These are phyloP conservation scores for Trachelus iudaicus DNA, from an alignment of 2,888 invertebrate species.

Conservation along the genomic window DNA sequence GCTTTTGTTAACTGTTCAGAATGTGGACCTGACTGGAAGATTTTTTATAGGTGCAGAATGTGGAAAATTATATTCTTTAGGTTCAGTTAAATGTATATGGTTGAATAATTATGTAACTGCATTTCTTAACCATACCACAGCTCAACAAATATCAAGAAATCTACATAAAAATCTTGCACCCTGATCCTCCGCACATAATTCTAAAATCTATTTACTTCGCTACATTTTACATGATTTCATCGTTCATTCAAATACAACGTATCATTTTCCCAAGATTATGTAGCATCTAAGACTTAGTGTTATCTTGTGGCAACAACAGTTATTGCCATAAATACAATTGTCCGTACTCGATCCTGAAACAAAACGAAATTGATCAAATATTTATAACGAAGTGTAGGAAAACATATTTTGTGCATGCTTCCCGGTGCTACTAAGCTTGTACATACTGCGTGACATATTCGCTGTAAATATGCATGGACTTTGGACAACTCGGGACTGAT, in stretches of 20 bases:
- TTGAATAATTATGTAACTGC: neutral
- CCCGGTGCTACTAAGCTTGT: constrained; percentile 32
- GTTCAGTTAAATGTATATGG: neutral
- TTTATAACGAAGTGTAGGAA: neutral
- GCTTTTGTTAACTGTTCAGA: constrained; percentile 39
- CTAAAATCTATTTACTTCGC: neutral
- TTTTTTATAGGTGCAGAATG: constrained; percentile 5
- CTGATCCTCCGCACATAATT: neutral
- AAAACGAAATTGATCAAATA: neutral
- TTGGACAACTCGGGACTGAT: constrained; percentile 25
- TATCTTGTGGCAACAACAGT: neutral
- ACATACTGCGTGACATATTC: constrained; percentile 25
- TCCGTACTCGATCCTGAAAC: neutral
- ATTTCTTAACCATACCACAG: neutral
- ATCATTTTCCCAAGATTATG: neutral
- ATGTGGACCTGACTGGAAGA: constrained; percentile 50
- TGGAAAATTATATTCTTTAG: neutral
- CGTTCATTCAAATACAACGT: neutral
- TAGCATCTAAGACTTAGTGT: neutral
- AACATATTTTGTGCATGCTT: constrained; percentile 38
- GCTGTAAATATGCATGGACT: constrained; percentile 56
- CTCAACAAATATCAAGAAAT: neutral
- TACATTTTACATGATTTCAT: neutral
- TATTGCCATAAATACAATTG: neutral
- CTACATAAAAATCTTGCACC: neutral